A percentile compares a stretch with the other conserved stretches of the same genome.
These are phyloP conservation scores for Condylura cristata DNA, from an alignment of 2,113 vertebrate genomes.

Conservation along the genomic window DNA sequence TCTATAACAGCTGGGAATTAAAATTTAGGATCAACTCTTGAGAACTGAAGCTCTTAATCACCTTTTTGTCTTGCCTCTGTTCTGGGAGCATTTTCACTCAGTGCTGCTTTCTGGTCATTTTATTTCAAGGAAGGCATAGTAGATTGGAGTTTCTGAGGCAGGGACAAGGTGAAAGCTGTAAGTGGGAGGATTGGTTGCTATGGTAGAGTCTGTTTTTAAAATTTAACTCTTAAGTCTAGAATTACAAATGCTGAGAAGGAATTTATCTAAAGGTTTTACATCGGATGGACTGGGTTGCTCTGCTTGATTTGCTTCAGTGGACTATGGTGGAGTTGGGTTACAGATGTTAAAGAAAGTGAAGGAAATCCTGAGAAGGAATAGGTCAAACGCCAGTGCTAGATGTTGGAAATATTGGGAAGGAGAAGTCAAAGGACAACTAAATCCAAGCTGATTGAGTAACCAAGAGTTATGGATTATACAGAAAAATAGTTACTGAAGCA, in stretches of 20 bases:
- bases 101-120: background rate
- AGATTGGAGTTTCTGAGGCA: slow-evolving; percentile 29
- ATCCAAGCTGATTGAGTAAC: background rate
- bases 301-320: slow-evolving; percentile 13
- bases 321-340: background rate
- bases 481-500: background rate
- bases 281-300: background rate
- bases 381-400: background rate
- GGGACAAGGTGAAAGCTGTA: slow-evolving; percentile 23
- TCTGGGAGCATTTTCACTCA: slow-evolving; percentile 4
- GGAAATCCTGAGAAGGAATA: slow-evolving; percentile 8
- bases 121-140: slow-evolving; percentile 53
- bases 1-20: slow-evolving; percentile 14
- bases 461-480: background rate
- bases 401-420: background rate
- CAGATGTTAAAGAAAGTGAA: background rate
- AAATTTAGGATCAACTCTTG: slow-evolving; percentile 21
- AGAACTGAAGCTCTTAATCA: slow-evolving; percentile 17
- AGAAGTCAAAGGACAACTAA: slow-evolving; percentile 2
- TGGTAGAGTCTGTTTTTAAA: slow-evolving; percentile 45
- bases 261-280: slow-evolving; percentile 41
- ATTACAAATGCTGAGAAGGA: background rate
- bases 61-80: background rate
- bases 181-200: slow-evolving; percentile 39
- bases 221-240: slow-evolving; percentile 39